Base-by-base conservation (phyloP, 2,797 vertebrate species). In the Gambusia yucatana region DNA sequence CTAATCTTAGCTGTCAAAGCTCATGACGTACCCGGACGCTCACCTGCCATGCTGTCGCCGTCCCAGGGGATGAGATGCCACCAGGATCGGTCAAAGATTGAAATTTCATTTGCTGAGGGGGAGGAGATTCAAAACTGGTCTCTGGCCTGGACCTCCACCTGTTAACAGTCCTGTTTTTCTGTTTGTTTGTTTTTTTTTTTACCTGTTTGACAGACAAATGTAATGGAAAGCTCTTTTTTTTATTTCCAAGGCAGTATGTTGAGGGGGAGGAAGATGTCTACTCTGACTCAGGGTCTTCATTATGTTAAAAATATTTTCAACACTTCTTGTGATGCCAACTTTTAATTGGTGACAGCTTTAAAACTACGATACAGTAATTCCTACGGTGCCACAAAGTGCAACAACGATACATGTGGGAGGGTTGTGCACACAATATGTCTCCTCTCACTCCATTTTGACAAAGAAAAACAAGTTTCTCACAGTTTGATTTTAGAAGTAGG, bases 1-100 rank as follows among this genome's bases (percentile, higher is more conserved):
- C 93, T 94, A 94, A 94, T 95, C 91, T 93, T 91, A 93, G 90
- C 92, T 93, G 94, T 93, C 93, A 90, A 85, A 78, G 89, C 92
- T 90, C 86, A 91, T 92, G 92, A 92, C 43, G 83, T 75, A 87
- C 75, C 61, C 61, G 25, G 85, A 94, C 84, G 78, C 86, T 94
- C 90, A 93, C 94, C 93, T 93, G 93, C 91, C 92, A 93, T 77
- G 0, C 82, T 46, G 86, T 25, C 81, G 78, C 76, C 20, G 77
- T 84, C 89, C 93, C 25, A 6, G 78, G 88, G 91, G 91, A 91
- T 77, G 75, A 85, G 87, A 87, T 92, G 88, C 90, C 92, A 90
- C 86, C 83, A 82, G 74, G 82, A 93, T 88, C 90, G 93, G 93
- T 94, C 93, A 93, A 90, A 88, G 90, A 91, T 86, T 78, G 16